Evolutionary conservation across 2,888 invertebrate species (phyloP).

Genomic region (Drosophila neotestacea): DNA sequence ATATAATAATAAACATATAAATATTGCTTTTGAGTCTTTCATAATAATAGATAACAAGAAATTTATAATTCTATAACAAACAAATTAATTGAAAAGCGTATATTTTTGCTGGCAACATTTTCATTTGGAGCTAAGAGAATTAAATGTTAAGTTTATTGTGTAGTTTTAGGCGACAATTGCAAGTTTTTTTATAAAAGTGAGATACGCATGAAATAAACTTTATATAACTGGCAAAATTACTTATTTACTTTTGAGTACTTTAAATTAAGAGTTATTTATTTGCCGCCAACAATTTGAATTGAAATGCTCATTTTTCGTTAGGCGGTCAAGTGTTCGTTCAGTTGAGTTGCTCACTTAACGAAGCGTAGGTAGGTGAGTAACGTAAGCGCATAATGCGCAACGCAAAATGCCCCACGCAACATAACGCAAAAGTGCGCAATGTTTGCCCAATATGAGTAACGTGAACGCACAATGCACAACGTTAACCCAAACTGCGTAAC

Average conservation of each 20-base stretch:
- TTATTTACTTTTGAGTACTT: background rate
- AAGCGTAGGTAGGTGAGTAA: constrained; percentile 8
- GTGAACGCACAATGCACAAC: constrained; percentile 48
- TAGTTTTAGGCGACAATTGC: constrained; percentile 73
- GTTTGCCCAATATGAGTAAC: constrained; percentile 50
- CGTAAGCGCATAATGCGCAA: constrained; percentile 26
- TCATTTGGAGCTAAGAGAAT: constrained; percentile 38
- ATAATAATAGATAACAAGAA: constrained; percentile 40
- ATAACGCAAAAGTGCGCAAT: constrained; percentile 34
- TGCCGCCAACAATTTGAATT: background rate
- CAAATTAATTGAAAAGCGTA: constrained; percentile 24
- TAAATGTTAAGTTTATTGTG: constrained; percentile 78
- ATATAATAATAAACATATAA: constrained; percentile 42
- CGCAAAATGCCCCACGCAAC: constrained; percentile 23
- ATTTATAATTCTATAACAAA: constrained; percentile 36
- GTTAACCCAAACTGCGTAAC: constrained; percentile 46
- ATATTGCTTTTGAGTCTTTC: constrained; percentile 82
- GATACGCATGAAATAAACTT: constrained; percentile 61
- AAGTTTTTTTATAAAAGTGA: constrained; percentile 60
- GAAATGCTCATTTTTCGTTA: background rate
- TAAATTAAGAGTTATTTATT: background rate
- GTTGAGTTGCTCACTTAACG: constrained; percentile 32
- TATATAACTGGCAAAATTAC: constrained; percentile 68
- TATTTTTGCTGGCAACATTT: constrained; percentile 31
- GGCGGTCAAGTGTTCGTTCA: constrained; percentile 3